Base-by-base conservation (phyloP, 2,797 vertebrate species). In the Pantherophis alleghaniensis region DNA sequence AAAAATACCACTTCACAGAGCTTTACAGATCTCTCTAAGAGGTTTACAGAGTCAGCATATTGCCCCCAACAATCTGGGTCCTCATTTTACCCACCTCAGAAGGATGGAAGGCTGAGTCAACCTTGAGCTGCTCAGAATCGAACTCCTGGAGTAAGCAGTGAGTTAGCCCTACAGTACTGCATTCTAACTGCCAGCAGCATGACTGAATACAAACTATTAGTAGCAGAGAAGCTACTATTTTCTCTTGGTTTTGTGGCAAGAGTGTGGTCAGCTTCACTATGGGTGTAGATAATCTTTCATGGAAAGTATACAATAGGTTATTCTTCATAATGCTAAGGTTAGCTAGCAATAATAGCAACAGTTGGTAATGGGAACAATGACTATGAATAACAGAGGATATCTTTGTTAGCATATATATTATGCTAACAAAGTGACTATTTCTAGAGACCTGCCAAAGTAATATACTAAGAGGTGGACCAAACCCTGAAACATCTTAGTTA, bases 91-190 rank as follows among this genome's bases (percentile, higher is more conserved):
- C 10, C 10, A 63, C 11, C 61, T 63, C 0, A 7, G 10, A 28
- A 28, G 61, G 1, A 28, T 63, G 26, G 26, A 63, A 63, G 11
- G 26, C 61, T 63, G 61, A 63, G 26, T 26, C 59, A 63, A 63
- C 11, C 26, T 13, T 63, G 26, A 63, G 1, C 61, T 0, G 0
- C 26, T 63, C 26, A 63, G 26, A 13, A 63, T 63, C 11, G 1
- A n/a, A 63, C 26, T 28, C 24, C 24, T 63, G 60, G 10, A 28
- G 24, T 63, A 4, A 63, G 26, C 26, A 63, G 26, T 11, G 26
- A 12, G 11, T 63, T n/a, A n/a, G 61, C 61, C 61, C 61, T 63
- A 26, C 26, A 63, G 26, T 28, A 63, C 11, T 28, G 26, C 61
- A 63, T 63, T 63, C 61, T 63, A 28, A 63, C 61, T 10, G 10